Evolutionary conservation across 2,113 vertebrate genomes (phyloP).

Genomic region (Aviceda subcristata): DNA sequence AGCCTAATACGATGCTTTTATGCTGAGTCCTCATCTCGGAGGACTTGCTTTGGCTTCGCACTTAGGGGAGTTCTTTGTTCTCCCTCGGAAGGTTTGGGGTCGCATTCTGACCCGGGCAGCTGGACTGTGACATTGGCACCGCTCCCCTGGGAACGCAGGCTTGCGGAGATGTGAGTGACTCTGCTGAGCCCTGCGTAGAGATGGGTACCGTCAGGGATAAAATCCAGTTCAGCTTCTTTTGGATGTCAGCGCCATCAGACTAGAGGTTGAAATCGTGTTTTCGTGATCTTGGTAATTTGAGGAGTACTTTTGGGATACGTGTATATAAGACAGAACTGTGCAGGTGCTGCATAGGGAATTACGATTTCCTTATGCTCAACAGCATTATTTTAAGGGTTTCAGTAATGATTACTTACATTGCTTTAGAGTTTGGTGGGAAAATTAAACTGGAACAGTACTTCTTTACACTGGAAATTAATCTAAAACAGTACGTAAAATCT

Average conservation of each 20-base stretch:
- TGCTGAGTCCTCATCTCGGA: background rate
- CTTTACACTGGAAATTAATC: background rate
- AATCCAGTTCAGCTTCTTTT: background rate
- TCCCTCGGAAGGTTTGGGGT: background rate
- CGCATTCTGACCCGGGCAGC: rapidly evolving
- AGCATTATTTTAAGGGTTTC: background rate
- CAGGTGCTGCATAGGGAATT: background rate
- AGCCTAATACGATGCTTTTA: rapidly evolving
- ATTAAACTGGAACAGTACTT: background rate
- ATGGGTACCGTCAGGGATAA: background rate
- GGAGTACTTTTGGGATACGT: background rate
- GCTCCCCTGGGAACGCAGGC: background rate
- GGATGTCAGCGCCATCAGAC: background rate
- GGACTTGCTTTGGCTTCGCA: background rate
- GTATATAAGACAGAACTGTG: background rate
- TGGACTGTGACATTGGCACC: constrained; percentile 30
- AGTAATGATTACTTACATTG: background rate
- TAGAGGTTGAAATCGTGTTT: background rate
- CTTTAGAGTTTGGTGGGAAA: background rate
- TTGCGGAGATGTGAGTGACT: background rate
- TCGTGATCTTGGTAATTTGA: background rate
- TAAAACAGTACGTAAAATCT: background rate
- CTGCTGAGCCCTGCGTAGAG: too few species aligned
- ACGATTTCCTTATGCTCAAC: background rate
- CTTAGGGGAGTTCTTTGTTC: background rate